Conservation (phyloP, 2,797 vertebrate species). For the Typhlichthys eigenmanni region DNA sequence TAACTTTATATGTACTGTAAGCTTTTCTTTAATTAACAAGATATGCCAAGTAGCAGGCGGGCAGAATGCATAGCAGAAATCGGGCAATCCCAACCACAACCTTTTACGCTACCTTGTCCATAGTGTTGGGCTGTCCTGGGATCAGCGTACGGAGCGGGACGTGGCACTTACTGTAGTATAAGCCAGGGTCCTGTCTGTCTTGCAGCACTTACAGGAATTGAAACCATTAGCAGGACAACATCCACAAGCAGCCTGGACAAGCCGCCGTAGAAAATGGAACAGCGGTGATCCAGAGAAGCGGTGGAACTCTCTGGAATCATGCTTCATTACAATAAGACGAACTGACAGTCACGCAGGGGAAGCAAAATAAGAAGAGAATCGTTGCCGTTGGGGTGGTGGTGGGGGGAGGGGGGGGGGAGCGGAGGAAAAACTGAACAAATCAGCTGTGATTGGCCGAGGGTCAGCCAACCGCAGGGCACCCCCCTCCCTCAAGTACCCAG, state of each 20-base stretch:
- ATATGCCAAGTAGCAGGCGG: no score
- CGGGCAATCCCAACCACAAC: no score
- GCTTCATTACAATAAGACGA: slow-evolving; percentile 70
- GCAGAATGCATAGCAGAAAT: no score
- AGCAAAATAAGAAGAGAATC: slow-evolving; percentile 16
- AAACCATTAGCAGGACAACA: slow-evolving; percentile 72
- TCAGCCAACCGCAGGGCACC: slow-evolving; percentile 35
- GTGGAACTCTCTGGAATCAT: slow-evolving; percentile 52
- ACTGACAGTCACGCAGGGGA: slow-evolving; percentile 44
- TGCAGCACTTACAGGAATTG: slow-evolving; percentile 63
- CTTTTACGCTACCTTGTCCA: no score
- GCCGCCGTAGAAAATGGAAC: slow-evolving; percentile 59
- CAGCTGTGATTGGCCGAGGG: slow-evolving; percentile 54
- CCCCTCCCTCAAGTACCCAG: slow-evolving; percentile 20
- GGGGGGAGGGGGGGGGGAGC: slow-evolving; percentile 11
- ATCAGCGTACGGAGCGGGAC: no score
- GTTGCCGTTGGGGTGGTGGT: slow-evolving; percentile 15
- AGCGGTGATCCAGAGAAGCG: slow-evolving; percentile 62
- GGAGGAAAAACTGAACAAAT: slow-evolving; percentile 40
- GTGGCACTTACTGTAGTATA: background rate
- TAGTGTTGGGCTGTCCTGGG: no score
- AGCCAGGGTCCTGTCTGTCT: slow-evolving; percentile 22
- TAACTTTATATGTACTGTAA: no score
- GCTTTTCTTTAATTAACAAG: no score
- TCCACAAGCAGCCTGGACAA: slow-evolving; percentile 57